A percentile compares a stretch with the other conserved stretches of the same genome.
Conservation (phyloP, 2,888 invertebrate genomes). For the Pristionchus japonicus region DNA sequence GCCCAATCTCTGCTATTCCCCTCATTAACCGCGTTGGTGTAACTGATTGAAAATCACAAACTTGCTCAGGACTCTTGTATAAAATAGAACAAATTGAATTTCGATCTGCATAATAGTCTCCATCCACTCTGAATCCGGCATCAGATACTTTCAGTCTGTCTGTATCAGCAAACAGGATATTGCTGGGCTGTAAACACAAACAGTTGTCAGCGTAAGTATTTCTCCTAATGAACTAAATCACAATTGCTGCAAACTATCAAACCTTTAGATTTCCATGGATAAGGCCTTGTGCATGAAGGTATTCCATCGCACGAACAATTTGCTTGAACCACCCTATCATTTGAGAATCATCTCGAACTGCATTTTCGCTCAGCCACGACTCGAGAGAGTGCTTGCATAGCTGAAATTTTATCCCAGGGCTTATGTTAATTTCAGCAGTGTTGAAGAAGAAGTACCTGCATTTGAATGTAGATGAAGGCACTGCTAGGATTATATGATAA, state of each 20-base stretch:
- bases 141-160: neutral
- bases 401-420: too few species aligned
- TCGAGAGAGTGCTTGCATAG: neutral
- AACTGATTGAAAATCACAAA: too few species aligned
- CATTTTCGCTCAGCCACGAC: neutral
- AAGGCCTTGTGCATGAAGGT: neutral
- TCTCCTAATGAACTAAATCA: neutral
- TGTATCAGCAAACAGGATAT: neutral
- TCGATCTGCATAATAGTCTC: too few species aligned
- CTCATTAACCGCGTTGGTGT: too few species aligned
- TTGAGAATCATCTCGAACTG: too few species aligned
- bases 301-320: neutral
- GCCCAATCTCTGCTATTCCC: too few species aligned
- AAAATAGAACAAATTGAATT: too few species aligned
- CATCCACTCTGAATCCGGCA: neutral
- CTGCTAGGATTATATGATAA: too few species aligned
- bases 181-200: neutral
- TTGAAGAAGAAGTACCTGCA: too few species aligned
- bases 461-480: neutral
- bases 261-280: constrained; percentile 25
- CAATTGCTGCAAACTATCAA: neutral
- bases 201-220: too few species aligned
- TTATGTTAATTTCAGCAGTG: too few species aligned
- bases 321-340: constrained; percentile 5
- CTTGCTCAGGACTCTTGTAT: too few species aligned